Base-by-base conservation (phyloP, 2,888 invertebrate species). In the Bedellia somnulentella region DNA sequence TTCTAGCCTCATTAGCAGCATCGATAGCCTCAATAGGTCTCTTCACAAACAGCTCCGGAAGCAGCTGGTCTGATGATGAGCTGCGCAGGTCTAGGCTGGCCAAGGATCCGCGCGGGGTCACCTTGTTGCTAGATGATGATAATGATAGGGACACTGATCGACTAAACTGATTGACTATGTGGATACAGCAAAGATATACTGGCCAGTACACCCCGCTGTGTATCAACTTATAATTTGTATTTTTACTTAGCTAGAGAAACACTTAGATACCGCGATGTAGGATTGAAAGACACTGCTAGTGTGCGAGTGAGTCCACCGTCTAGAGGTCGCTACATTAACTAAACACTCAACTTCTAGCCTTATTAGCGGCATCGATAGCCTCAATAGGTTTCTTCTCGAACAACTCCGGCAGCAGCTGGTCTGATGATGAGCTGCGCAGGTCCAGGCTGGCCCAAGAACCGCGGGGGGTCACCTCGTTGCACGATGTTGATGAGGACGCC, bases 371-470 rank as follows among this genome's bases (percentile, higher is more conserved):
- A 59, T 95, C 95, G 11, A 93, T 76, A 38, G 88, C 86, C 47
- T 95, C 94, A 0, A 86, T 83, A 3, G 89, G 86, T 25, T 86
- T 80, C 43, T 89, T 82, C 50, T 94, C 93, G 35, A 96, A 80
- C 30, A 96, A 76, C 46, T 88, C 87, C 0, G 92, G 88, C 40
- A 96, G 82, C 27, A 94, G 77, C 0, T 92, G 87, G 66, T 96
- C 96, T 12, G 93, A 92, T 11, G 89, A 87, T 0, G 93, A 93
- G 52, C 93, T 91, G 29, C 93, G 81, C 31, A 96, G 77, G 68
- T 95, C 94, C 51, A 95, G 83, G 55, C 93, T 93, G 32, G 94
- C 94, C 94, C 94, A 94, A 13, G 92, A 92, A 26, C 92, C 92
- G 17, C 93, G 81, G 0, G 92, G 91, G 2, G 92, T 91, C 27